phyloP scores from a whole-genome alignment of 2,797 vertebrate species.

The Tapirus indicus region DNA sequence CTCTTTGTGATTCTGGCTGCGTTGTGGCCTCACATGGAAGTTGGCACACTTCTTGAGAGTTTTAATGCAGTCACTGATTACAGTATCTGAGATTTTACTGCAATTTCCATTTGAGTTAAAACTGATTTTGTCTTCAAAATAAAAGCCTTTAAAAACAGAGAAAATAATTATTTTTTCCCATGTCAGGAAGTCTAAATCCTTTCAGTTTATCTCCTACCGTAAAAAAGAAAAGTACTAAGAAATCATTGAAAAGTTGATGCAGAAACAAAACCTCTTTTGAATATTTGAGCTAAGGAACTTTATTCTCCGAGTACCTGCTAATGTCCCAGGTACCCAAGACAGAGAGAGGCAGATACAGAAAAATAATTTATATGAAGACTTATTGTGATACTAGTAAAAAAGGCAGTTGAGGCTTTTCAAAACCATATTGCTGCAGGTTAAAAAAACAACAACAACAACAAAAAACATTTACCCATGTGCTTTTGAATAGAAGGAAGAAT shows the following conservation, averaged over 20 bases:
- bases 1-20: conserved; percentile 58
- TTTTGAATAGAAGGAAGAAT: conserved; percentile 66
- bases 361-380: conserved; percentile 54
- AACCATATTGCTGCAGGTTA: conserved; percentile 55
- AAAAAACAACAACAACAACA: background rate
- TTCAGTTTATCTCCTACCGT: conserved; percentile 70
- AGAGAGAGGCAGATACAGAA: conserved; percentile 50
- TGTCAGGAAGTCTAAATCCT: conserved; percentile 70
- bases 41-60: conserved; percentile 61
- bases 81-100: conserved; percentile 79
- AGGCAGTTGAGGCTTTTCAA: background rate
- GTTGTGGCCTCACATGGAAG: conserved; percentile 51
- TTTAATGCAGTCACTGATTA: conserved; percentile 75
- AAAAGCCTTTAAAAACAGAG: conserved; percentile 72
- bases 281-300: background rate
- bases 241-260: conserved; percentile 66
- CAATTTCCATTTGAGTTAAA: conserved; percentile 79
- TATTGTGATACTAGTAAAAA: conserved; percentile 61
- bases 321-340: background rate
- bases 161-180: conserved; percentile 74
- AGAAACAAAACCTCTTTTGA: conserved; percentile 73
- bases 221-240: conserved; percentile 62
- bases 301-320: conserved; percentile 67
- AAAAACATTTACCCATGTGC: background rate
- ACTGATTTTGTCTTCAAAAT: conserved; percentile 80